Base-by-base conservation (phyloP, 2,797 vertebrate species). In the Xiphorhynchus erythropygius region DNA sequence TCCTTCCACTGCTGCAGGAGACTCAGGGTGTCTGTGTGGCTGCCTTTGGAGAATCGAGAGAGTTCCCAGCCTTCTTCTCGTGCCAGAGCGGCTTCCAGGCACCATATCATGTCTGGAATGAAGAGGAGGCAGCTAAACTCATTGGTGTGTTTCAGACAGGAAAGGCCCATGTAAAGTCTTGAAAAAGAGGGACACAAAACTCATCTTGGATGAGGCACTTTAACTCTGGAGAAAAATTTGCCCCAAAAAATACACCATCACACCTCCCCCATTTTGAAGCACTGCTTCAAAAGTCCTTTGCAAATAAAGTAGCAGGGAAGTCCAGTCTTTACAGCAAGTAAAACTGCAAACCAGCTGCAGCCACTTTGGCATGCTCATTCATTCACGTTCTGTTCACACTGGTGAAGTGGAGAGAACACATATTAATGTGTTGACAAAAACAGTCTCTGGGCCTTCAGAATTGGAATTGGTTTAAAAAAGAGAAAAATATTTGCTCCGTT, bases 21-120 rank as follows among this genome's bases (percentile, higher is more conserved):
- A 99, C 99, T 2, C 98, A 99, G 86, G 99, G 99, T 22, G 98
- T 99, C 37, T 99, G 98, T 3, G 99, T 99, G 53, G 98, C 98
- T 86, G 98, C 98, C 28, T 99, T 98, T 74, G 99, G 99, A 79
- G 89, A 96, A 22, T 98, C 98, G 35, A 98, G 96, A 63, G 98
- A 98, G 73, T 99, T 99, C 87, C 99, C 99, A 73, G 98, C 98
- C 37, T 99, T 99, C 97, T 99, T 99, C 89, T 97, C 98, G 50
- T 62, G 94, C 44, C 96, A 97, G 78, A 99, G 99, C 8, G 98
- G 98, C 83, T 99, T 98, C 93, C 97, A 96, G 71, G 98, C 99
- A 57, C 98, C 98, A 0, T 98, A 97, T 84, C 97, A 98, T 1
- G 98, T 99, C 73, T 84, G 22, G 49, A 88, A 98, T 32, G 98